These are phyloP conservation scores for Meandrusa payeni DNA, from an alignment of 2,888 invertebrate species.

Conservation along the genomic window DNA sequence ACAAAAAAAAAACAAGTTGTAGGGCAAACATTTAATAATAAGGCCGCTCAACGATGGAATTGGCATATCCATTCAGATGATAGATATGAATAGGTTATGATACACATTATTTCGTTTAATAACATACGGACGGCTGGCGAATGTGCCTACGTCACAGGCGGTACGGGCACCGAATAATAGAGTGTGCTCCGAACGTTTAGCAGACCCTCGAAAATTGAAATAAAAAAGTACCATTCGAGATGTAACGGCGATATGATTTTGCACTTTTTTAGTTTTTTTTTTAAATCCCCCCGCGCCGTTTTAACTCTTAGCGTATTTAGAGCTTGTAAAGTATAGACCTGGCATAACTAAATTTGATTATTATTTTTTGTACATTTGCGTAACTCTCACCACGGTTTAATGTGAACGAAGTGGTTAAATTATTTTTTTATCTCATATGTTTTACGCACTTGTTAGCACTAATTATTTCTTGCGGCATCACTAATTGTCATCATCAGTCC, in stretches of 20 bases:
- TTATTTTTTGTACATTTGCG: background rate
- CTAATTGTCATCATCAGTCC: too few species aligned
- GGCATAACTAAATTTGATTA: too few species aligned
- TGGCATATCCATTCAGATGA: constrained; percentile 72
- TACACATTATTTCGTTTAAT: constrained; percentile 76
- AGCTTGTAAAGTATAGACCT: constrained; percentile 49
- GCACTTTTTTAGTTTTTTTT: constrained; percentile 67
- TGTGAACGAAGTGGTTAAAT: too few species aligned
- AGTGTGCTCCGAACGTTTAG: constrained; percentile 76
- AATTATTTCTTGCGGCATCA: too few species aligned
- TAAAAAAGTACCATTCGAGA: constrained; percentile 76
- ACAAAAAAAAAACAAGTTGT: constrained; percentile 1
- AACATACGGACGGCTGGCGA: constrained; percentile 70
- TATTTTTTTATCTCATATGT: too few species aligned
- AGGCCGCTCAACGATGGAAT: constrained; percentile 47
- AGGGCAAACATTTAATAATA: constrained; percentile 24
- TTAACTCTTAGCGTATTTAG: constrained; percentile 54
- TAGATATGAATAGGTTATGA: constrained; percentile 77
- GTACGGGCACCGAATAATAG: constrained; percentile 71
- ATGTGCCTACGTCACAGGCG: constrained; percentile 75
- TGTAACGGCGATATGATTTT: constrained; percentile 79
- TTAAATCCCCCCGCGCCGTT: constrained; percentile 61
- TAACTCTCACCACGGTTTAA: too few species aligned
- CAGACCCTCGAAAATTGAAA: constrained; percentile 77
- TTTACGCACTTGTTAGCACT: too few species aligned